phyloP scores from a whole-genome alignment of 64 coral and sea anemone species.

The Actinia tenebrosa region DNA sequence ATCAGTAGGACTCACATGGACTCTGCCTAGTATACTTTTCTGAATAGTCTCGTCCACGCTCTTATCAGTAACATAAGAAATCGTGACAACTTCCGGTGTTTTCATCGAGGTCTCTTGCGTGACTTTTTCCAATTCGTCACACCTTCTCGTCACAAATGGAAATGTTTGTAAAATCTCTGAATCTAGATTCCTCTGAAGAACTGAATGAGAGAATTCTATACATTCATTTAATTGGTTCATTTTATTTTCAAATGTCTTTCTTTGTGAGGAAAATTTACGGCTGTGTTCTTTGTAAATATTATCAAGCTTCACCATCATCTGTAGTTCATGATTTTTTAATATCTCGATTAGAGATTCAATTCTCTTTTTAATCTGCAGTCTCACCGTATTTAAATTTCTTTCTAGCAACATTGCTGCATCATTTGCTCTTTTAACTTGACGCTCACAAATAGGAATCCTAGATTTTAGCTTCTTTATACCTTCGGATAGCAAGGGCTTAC shows the following conservation, averaged over 20 bases:
- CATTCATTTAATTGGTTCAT: conserved; percentile 11
- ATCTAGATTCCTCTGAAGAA: conserved; percentile 25
- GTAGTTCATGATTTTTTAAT: conserved; percentile 31
- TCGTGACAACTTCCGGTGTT: conserved; percentile 20
- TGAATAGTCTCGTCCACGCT: background rate
- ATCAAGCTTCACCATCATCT: conserved; percentile 10
- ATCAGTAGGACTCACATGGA: conserved; percentile 28
- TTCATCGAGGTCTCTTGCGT: conserved; percentile 22
- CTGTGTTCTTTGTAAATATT: conserved; percentile 19
- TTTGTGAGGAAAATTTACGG: background rate
- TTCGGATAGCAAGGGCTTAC: background rate
- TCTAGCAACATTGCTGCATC: background rate
- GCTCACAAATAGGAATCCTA: conserved; percentile 8
- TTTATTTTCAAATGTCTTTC: background rate
- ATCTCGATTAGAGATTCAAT: conserved; percentile 25
- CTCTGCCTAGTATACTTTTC: conserved; percentile 5
- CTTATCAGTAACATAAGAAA: conserved; percentile 5
- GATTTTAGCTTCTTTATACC: conserved; percentile 2
- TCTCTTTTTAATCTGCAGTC: background rate
- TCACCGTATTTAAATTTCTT: conserved; percentile 1
- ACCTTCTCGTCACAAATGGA: background rate
- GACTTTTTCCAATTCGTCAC: conserved; percentile 11
- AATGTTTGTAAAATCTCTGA: conserved; percentile 25
- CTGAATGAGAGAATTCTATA: conserved; percentile 16
- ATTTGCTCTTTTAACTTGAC: conserved; percentile 1